These are phyloP conservation scores for Athalia circularis DNA, from an alignment of 2,888 invertebrate species.

Conservation along the genomic window DNA sequence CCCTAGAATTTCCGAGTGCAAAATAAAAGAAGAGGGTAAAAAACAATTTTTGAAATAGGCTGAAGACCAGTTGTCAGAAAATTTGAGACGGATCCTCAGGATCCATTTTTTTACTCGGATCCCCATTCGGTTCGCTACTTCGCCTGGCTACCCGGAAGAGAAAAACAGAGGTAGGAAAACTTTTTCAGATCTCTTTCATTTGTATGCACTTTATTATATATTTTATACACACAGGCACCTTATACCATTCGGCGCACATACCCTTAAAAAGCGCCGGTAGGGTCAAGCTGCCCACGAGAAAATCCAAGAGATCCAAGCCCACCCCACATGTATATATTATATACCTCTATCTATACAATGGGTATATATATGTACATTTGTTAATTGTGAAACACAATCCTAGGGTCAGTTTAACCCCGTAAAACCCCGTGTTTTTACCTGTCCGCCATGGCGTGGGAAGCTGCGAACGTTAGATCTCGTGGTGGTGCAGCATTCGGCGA, in stretches of 20 bases:
- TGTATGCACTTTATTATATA: not conserved
- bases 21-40: too few relatives aligned
- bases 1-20: too few relatives aligned
- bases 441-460: slow-evolving; percentile 64
- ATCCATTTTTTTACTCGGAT: slow-evolving; percentile 18
- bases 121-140: slow-evolving; percentile 5
- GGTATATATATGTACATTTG: slow-evolving; percentile 63
- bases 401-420: slow-evolving; percentile 47
- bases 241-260: not conserved
- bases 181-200: slow-evolving; percentile 39
- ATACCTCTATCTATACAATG: not conserved
- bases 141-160: slow-evolving; percentile 37
- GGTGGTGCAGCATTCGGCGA: not conserved
- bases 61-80: too few relatives aligned
- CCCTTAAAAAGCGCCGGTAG: not conserved
- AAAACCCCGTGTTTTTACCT: slow-evolving; percentile 53
- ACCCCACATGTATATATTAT: too few relatives aligned
- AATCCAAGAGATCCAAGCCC: slow-evolving; percentile 2
- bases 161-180: slow-evolving; percentile 32
- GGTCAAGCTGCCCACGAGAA: slow-evolving; percentile 9
- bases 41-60: too few relatives aligned
- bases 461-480: not conserved
- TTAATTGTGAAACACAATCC: slow-evolving; percentile 72
- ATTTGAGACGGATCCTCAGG: not conserved
- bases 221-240: not conserved